Percentiles rank a stretch among this genome's conserved stretches.
phyloP scores from a whole-genome alignment of 2,797 vertebrate species.

The Megalops cyprinoides region DNA sequence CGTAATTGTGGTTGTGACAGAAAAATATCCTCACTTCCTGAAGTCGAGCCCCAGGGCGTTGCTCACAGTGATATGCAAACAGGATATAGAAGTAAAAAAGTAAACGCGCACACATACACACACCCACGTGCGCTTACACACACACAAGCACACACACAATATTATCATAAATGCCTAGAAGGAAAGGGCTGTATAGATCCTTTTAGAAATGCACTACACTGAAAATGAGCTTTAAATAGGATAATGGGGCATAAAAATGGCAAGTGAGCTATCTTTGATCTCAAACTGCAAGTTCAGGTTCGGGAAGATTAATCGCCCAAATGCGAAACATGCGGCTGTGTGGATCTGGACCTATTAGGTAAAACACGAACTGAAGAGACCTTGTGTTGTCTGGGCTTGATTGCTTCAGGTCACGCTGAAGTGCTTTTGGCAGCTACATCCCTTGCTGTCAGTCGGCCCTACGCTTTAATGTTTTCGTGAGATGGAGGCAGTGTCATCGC shows the following conservation, averaged over 20 bases:
- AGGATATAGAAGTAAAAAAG: not conserved
- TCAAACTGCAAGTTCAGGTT: not conserved
- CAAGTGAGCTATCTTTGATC: not conserved
- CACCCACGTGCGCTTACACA: no score
- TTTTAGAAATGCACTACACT: not conserved
- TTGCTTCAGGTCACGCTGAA: not conserved
- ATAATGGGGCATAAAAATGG: not conserved
- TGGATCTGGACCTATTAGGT: not conserved
- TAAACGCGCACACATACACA: no score
- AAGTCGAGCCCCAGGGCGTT: not conserved
- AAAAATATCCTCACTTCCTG: not conserved
- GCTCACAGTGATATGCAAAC: not conserved
- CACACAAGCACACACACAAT: no score
- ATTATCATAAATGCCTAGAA: no score
- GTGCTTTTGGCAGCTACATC: not conserved
- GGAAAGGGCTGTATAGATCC: not conserved
- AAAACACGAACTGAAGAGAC: not conserved
- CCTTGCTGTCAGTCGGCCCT: no score
- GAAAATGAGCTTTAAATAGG: not conserved
- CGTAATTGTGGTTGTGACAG: no score
- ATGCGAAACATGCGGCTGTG: not conserved
- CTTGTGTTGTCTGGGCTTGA: not conserved
- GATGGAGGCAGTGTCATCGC: no score
- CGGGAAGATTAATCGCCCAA: not conserved
- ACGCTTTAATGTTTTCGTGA: no score